These are phyloP conservation scores for Agrochola lota DNA, from an alignment of 2,888 invertebrate species.

Conservation along the genomic window DNA sequence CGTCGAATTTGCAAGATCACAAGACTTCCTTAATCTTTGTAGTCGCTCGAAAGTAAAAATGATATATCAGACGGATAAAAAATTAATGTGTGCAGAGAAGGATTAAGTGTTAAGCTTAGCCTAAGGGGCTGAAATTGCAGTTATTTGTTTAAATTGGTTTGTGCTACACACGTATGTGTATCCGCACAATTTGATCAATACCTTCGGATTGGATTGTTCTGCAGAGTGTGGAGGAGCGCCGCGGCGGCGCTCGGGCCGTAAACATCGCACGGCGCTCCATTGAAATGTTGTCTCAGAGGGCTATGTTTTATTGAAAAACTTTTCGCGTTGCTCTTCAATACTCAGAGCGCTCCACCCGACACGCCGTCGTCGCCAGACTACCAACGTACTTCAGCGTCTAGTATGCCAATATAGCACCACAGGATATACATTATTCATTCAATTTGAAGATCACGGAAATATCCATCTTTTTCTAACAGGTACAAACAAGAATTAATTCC, in stretches of 20 bases:
- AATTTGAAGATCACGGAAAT: conserved; percentile 61
- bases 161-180: conserved; percentile 58
- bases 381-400: conserved; percentile 34
- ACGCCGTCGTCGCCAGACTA: conserved; percentile 65
- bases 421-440: conserved; percentile 48
- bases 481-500: conserved; percentile 73
- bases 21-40: conserved; percentile 34
- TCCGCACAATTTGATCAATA: conserved; percentile 83
- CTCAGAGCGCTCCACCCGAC: conserved; percentile 69
- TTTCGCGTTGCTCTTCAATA: conserved; percentile 78
- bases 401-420: conserved; percentile 29
- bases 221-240: conserved; percentile 74
- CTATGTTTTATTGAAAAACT: conserved; percentile 89
- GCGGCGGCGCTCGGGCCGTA: conserved; percentile 78
- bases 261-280: conserved; percentile 85
- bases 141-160: conserved; percentile 63
- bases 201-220: conserved; percentile 82
- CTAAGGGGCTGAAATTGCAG: conserved; percentile 48
- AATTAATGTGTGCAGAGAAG: conserved; percentile 19
- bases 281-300: conserved; percentile 88
- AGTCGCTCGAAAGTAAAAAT: conserved; percentile 31
- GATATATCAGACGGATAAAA: conserved; percentile 19
- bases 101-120: conserved; percentile 44
- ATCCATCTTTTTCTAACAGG: conserved; percentile 64
- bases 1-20: conserved; percentile 35